Percentiles rank a stretch among this genome's conserved stretches.
phyloP scores from a whole-genome alignment of 2,797 vertebrate species.

The Peromyscus eremicus region DNA sequence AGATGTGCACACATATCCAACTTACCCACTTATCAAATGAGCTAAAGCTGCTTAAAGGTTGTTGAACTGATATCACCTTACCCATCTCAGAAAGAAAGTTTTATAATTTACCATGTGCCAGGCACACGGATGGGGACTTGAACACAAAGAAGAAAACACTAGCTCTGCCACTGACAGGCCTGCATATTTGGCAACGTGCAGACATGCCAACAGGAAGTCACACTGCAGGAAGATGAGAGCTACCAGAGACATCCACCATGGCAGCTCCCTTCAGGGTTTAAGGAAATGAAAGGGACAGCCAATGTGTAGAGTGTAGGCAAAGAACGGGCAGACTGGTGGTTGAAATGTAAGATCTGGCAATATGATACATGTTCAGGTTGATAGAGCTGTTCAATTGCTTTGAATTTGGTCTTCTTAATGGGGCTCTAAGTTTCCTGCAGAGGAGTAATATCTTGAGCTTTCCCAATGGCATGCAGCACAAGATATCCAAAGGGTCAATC shows the following conservation, averaged over 20 bases:
- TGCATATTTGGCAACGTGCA: neutral
- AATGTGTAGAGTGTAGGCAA: neutral
- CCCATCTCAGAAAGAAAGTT: conserved; percentile 19
- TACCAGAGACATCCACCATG: neutral
- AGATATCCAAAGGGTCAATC: conserved; percentile 26
- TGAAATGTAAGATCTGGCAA: neutral
- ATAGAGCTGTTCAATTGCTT: neutral
- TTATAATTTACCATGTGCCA: neutral
- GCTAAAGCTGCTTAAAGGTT: conserved; percentile 15
- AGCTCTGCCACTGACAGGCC: neutral
- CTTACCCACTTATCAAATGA: neutral
- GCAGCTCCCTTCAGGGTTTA: neutral
- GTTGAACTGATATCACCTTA: neutral
- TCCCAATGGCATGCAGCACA: neutral
- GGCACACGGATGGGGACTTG: neutral
- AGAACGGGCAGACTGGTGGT: neutral
- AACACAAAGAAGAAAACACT: neutral
- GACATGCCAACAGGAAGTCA: neutral
- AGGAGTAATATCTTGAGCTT: neutral
- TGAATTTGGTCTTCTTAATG: conserved; percentile 4
- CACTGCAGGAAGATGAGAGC: neutral
- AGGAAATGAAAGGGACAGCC: neutral
- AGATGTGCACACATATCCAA: neutral
- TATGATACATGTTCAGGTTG: neutral
- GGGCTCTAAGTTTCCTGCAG: conserved; percentile 43